Evolutionary conservation across 2,888 invertebrate species (phyloP), one percentile per base, ranked within the genome.

Genomic region (Mamestra brassicae): DNA sequence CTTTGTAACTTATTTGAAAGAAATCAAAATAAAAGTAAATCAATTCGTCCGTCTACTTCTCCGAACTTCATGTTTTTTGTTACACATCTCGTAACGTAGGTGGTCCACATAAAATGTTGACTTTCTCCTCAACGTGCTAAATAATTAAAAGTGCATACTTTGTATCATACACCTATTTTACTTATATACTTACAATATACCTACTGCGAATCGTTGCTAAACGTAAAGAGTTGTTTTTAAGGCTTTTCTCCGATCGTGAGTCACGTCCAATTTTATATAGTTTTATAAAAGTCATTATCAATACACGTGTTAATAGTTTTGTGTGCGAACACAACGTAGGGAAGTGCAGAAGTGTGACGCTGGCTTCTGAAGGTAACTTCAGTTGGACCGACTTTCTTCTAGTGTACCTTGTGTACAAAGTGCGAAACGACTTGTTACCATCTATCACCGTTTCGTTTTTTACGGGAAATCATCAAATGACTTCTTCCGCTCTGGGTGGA

Each of bases 211-310:
- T 62, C 66, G 66, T 73, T 66, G 47, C 57, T 13, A 66, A 57
- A 58, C 11, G 47, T 52, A 57, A 57, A 52, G 68, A 68, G n/a
- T 54, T 58, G 65, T 79, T 79, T 64, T 69, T 71, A 72, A 64
- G 70, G n/a, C 47, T 52, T 68, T 70, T 74, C 70, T 81, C 57
- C 26, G 61, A 47, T 66, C 66, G 64, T 81, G 81, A 81, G 74
- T 81, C 81, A 81, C 62, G 70, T 74, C 36, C 82, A 71, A 57
- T 81, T 68, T 73, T 78, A 78, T 67, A 63, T 68, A 64, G 70
- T 74, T 74, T 78, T 71, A 78, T 81, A 61, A 71, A 58, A 70
- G 70, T 81, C 57, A 73, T 78, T 81, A 64, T 81, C 70, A 78
- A 42, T 68, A 65, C 36, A 67, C 10, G 64, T 73, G 63, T 57